phyloP scores from a whole-genome alignment of 2,113 vertebrate genomes.

The Leucosticte australis region DNA sequence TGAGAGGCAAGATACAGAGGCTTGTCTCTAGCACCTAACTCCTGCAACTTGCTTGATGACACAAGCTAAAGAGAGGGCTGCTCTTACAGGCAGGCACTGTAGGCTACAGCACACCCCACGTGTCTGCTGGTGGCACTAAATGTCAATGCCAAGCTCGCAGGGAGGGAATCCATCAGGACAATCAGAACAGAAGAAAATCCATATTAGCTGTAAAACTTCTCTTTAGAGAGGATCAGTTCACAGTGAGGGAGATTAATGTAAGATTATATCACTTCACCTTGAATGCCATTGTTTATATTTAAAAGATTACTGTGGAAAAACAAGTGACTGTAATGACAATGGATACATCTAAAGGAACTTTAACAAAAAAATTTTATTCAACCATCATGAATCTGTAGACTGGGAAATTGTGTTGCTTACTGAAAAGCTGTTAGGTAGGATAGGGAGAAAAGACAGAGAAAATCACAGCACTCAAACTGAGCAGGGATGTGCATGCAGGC shows the following conservation, averaged over 20 bases:
- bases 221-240: not conserved
- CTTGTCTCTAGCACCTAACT: not conserved
- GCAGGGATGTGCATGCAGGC: not conserved
- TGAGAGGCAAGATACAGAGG: not conserved
- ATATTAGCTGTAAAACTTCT: not conserved
- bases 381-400: not conserved
- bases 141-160: not conserved
- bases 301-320: not conserved
- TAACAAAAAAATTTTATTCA: not conserved
- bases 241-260: not conserved
- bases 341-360: not conserved
- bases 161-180: not conserved
- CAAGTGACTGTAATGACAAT: not conserved
- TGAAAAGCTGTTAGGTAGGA: not conserved
- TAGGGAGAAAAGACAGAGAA: not conserved
- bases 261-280: not conserved
- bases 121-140: not conserved
- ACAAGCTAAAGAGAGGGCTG: not conserved
- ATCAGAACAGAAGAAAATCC: not conserved
- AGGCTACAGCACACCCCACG: rapidly evolving
- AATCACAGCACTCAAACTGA: not conserved
- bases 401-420: not conserved
- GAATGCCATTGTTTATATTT: not conserved
- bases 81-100: not conserved
- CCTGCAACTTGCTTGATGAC: not conserved